phyloP scores from a whole-genome alignment of 2,888 invertebrate genomes.

The Vannuccia rotundouncinata region DNA sequence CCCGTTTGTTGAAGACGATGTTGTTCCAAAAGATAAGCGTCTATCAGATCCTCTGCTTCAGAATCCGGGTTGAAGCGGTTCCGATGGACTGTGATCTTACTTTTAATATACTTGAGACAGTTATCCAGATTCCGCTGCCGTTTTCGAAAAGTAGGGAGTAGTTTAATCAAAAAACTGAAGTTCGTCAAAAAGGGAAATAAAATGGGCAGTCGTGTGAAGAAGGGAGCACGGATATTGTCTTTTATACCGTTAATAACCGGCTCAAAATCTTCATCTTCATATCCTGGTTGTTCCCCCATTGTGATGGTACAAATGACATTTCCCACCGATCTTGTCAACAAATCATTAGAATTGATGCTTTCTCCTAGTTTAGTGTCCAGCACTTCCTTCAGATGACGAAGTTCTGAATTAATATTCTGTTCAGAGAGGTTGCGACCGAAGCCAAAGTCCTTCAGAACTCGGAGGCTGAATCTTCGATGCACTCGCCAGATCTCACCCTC shows the following conservation, averaged over 20 bases:
- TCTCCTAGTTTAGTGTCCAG: neutral
- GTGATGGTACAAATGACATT: slow-evolving; percentile 41
- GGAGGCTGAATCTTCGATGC: slow-evolving; percentile 41
- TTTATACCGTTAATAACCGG: slow-evolving; percentile 32
- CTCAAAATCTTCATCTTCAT: slow-evolving; percentile 41
- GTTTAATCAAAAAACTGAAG: neutral
- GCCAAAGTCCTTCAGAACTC: slow-evolving; percentile 41
- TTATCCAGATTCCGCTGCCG: slow-evolving; percentile 28
- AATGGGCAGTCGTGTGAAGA: slow-evolving; percentile 32
- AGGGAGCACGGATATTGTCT: slow-evolving; percentile 34
- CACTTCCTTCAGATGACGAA: slow-evolving; percentile 39
- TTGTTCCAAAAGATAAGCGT: slow-evolving; percentile 40
- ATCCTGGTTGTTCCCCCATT: slow-evolving; percentile 40
- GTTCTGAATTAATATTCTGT: slow-evolving; percentile 40
- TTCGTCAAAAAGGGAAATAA: neutral
- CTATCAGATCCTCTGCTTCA: slow-evolving; percentile 41
- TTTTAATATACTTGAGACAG: slow-evolving; percentile 5
- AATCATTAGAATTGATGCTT: slow-evolving; percentile 33
- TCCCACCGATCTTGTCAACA: slow-evolving; percentile 36
- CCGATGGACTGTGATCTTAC: slow-evolving; percentile 38
- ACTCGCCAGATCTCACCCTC: slow-evolving; percentile 40
- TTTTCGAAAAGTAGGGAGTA: slow-evolving; percentile 40
- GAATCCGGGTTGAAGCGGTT: slow-evolving; percentile 40
- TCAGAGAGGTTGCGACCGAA: slow-evolving; percentile 41
- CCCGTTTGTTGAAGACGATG: slow-evolving; percentile 1